Evolutionary conservation across 2,888 invertebrate genomes (phyloP), one percentile per base, ranked within the genome.

Genomic region (Campaea margaritaria): DNA sequence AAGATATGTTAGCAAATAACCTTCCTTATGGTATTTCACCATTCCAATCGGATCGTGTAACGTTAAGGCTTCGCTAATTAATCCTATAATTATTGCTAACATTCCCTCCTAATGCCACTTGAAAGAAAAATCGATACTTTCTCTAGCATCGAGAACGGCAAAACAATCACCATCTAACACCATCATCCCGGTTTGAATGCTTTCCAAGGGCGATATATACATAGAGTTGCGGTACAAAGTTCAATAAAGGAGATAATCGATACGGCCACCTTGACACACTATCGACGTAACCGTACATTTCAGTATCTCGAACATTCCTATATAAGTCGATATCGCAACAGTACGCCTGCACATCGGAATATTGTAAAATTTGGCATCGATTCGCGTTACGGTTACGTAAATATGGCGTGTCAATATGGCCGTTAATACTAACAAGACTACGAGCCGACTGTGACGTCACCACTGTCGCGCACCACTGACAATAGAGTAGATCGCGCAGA

Each of bases 1-100:
- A 87, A 88, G 89, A 90, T 91, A 91, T 90, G 91, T 91, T 82
- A 87, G 88, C 87, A 85, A 79, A 39, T 41, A 60, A 76, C 81
- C 75, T 77, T 77, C 75, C 79, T 62, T 62, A 67, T 69, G 69
- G 73, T 65, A 69, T 75, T 68, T 59, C 72, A 64, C 72, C 75
- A 68, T 72, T 72, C 74, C 72, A 5, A 9, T 68, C 71, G 76
- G 75, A 75, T 78, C 76, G 76, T 75, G 73, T 75, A 79, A 76
- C 75, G 72, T 75, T 75, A 79, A 83, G 83, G 84, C 80, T 76
- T 79, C 76, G 81, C 85, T 87, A 85, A 82, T 80, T 77, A 82
- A 83, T 79, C 80, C 83, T 87, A 87, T 70, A 43, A 82, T 83
- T 86, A 87, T 87, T 85, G 87, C 88, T 87, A 89, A 84, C 82